Conservation (phyloP, 2,797 vertebrate species). For the Cuculus canorus region DNA sequence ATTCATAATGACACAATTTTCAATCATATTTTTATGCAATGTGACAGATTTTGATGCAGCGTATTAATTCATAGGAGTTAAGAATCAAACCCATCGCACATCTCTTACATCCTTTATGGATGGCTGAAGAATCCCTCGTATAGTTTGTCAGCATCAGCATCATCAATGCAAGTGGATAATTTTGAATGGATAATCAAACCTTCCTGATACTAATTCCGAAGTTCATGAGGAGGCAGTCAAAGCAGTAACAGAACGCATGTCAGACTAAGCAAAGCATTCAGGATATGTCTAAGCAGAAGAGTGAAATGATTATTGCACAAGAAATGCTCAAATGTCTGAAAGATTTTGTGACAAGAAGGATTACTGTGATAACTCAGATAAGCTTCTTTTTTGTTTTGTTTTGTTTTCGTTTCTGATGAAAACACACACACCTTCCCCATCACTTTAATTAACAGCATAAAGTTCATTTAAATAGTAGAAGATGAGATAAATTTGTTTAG, state of each 20-base stretch:
- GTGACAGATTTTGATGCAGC: not conserved
- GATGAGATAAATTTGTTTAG: slow-evolving; percentile 3
- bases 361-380: not conserved
- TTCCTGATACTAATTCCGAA: not conserved
- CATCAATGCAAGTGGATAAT: not conserved
- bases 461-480: slow-evolving; percentile 3
- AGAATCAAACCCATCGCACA: not conserved
- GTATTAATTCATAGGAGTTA: not conserved
- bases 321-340: not conserved
- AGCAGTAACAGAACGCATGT: not conserved
- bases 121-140: not conserved
- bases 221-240: not conserved
- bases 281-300: not conserved
- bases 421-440: not conserved
- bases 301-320: not conserved
- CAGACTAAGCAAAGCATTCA: not conserved
- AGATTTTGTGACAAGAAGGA: not conserved
- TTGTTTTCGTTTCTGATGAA: not conserved
- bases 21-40: not conserved
- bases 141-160: not conserved
- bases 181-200: not conserved
- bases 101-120: not conserved
- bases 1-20: not conserved
- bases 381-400: not conserved
- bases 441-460: slow-evolving; percentile 16